Percentiles rank a stretch among this genome's conserved stretches.
phyloP scores from a whole-genome alignment of 35 echinoderm and acorn worm genomes.

The Apostichopus californicus region DNA sequence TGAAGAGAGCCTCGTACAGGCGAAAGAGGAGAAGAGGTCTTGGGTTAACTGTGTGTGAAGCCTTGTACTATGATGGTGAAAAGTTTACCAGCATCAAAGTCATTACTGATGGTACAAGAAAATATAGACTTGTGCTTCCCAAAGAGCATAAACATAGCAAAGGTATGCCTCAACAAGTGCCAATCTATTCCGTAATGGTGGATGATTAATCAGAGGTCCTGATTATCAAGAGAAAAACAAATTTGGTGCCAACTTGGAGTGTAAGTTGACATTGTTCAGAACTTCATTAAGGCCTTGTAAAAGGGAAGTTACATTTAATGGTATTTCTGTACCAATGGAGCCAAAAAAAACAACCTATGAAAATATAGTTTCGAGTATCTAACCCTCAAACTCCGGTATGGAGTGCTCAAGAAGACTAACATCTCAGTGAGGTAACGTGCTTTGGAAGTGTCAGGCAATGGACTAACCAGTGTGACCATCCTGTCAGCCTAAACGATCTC shows the following conservation, averaged over 20 bases:
- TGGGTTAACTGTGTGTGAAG: conserved; percentile 31
- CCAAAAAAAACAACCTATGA: background rate
- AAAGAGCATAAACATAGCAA: conserved; percentile 34
- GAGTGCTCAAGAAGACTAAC: no score
- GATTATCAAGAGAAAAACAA: background rate
- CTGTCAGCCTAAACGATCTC: no score
- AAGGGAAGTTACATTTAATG: background rate
- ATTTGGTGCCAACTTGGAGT: background rate
- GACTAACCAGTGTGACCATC: no score
- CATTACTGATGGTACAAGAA: conserved; percentile 47
- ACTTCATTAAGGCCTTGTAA: background rate
- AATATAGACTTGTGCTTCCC: conserved; percentile 8
- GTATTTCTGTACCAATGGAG: background rate
- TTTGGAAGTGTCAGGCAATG: no score
- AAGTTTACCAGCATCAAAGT: conserved; percentile 46
- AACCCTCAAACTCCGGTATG: no score
- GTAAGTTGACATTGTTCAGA: background rate
- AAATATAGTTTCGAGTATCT: no score
- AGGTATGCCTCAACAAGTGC: conserved; percentile 54
- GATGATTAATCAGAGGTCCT: background rate
- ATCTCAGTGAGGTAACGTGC: no score
- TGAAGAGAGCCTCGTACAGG: background rate
- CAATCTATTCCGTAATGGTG: conserved; percentile 12
- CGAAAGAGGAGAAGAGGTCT: background rate
- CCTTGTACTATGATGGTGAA: conserved; percentile 39